Evolutionary conservation across 2,113 vertebrate species (phyloP).

Genomic region (Pseudorasbora parva): DNA sequence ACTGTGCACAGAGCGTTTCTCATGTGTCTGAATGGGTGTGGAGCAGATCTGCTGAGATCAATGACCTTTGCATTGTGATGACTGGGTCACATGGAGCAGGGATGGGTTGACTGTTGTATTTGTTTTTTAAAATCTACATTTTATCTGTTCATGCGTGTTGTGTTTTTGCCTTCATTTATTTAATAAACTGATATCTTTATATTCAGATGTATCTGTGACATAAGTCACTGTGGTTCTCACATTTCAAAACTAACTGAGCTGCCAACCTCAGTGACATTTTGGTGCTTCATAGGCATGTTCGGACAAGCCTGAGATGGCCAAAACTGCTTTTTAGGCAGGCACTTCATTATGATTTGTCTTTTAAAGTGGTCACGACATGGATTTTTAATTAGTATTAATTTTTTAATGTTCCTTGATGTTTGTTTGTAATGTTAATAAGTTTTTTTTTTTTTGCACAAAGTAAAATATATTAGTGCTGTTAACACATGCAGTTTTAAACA

Average conservation of each 20-base stretch:
- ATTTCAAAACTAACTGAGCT: too few relatives aligned
- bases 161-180: background rate
- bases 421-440: too few relatives aligned
- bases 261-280: too few relatives aligned
- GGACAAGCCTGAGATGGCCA: background rate
- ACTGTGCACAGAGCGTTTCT: background rate
- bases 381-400: too few relatives aligned
- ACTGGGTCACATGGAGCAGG: background rate
- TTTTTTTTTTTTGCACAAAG: too few relatives aligned
- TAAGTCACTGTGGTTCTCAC: background rate
- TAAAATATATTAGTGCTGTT: too few relatives aligned
- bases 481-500: too few relatives aligned
- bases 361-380: too few relatives aligned
- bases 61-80: background rate
- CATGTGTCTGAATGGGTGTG: background rate
- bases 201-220: background rate
- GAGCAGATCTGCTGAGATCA: conserved; percentile 3
- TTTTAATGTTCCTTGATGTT: too few relatives aligned
- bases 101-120: background rate
- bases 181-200: background rate
- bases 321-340: background rate
- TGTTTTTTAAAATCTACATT: background rate
- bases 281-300: background rate
- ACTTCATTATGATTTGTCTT: too few relatives aligned
- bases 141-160: background rate